Base-by-base conservation (phyloP, 2,113 vertebrate genomes). In the Xiphophorus maculatus region DNA sequence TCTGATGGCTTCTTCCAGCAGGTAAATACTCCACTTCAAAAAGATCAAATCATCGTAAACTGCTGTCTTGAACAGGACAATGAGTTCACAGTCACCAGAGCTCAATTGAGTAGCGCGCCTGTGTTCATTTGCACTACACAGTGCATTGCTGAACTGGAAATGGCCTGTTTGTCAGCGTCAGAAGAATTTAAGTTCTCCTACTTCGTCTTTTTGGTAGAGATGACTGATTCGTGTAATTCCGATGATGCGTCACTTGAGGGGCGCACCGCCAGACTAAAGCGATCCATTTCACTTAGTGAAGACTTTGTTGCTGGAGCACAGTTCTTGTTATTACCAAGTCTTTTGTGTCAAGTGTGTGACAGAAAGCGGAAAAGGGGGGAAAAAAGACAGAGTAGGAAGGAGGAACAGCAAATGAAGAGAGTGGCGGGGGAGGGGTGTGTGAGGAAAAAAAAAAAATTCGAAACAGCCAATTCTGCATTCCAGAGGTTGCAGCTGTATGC, bases 261-360 rank as follows among this genome's bases (percentile, higher is more conserved):
- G 42, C 54, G 51, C 30, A 62, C 54, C 17, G 79, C 70, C 80
- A 69, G 64, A 77, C 61, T 66, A 77, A 77, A 75, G 63, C 73
- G 58, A 80, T 88, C 76, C 73, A 61, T 77, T 89, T 86, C 75
- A 82, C 60, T 80, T 54, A 70, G 69, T 33, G 66, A 71, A 81
- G 29, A 69, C 82, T 83, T 63, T 73, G 68, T 80, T 22, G 4
- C 48, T 19, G 9, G 17, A 61, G 72, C 73, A 70, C 63, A 1
- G 11, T 66, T 74, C n/a, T 19, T 74, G 11, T 79, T 79, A 61
- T 27, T 73, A 71, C 27, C 44, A 66, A 54, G 42, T 76, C 7
- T 63, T 68, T 60, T 85, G n/a, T 66, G 71, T 81, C 69, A 66
- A 81, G 33, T 73, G 35, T 82, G 61, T 73, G 69, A 74, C 74